Evolutionary conservation across 1,140 invertebrate species (phyloP).

Genomic region (Nautilus pompilius): DNA sequence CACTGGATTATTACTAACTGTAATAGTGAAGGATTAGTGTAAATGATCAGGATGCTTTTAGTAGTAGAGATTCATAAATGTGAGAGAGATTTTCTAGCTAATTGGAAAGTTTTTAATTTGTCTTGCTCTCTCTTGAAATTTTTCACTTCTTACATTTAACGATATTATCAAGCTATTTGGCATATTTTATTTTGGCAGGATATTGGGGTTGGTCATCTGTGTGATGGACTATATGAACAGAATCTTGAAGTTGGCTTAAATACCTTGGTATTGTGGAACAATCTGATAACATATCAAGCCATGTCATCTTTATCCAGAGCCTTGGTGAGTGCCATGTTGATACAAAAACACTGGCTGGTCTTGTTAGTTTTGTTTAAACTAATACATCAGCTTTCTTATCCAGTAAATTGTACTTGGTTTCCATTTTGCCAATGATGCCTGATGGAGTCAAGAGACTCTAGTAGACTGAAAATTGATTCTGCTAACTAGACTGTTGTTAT

Average conservation of each 20-base stretch:
- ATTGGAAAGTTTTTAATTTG: too few species aligned
- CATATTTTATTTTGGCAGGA: constrained; percentile 59
- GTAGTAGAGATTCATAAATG: too few species aligned
- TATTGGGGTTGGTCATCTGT: constrained; percentile 68
- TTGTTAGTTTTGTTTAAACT: neutral
- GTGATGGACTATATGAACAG: constrained; percentile 71
- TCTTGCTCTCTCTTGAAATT: too few species aligned
- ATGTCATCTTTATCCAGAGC: constrained; percentile 65
- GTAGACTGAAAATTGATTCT: too few species aligned
- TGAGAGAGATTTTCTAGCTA: too few species aligned
- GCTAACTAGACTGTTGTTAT: too few species aligned
- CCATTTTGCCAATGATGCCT: neutral
- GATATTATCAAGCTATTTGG: too few species aligned
- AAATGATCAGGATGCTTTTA: too few species aligned
- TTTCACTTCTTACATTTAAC: too few species aligned
- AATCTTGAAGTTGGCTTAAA: constrained; percentile 64
- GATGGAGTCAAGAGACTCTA: too few species aligned
- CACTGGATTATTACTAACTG: too few species aligned
- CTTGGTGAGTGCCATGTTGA: constrained; percentile 63
- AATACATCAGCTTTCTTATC: neutral
- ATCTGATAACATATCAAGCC: constrained; percentile 73
- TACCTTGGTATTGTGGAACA: constrained; percentile 81
- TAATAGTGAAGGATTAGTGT: too few species aligned
- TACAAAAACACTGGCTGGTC: neutral
- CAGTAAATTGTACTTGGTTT: neutral